Conservation (phyloP, 2,797 vertebrate species). For the Melanotaenia pygmaea region DNA sequence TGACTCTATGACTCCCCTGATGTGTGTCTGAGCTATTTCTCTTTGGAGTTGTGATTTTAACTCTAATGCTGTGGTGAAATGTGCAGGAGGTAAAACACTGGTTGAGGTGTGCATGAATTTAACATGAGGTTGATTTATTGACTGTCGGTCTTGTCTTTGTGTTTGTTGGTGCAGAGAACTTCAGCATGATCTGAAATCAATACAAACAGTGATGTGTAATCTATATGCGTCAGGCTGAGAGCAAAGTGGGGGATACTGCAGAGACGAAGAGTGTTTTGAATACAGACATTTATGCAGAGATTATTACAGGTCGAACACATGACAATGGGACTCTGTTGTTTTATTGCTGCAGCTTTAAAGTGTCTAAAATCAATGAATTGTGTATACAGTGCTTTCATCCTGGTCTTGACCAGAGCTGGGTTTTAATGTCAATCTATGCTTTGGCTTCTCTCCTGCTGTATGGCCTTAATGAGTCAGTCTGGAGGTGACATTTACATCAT, state of each 20-base stretch:
- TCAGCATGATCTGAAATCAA: conserved; percentile 60
- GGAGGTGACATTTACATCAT: conserved; percentile 75
- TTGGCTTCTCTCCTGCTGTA: conserved; percentile 48
- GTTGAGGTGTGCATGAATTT: conserved; percentile 69
- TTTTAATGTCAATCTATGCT: conserved; percentile 46
- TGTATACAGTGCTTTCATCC: not conserved
- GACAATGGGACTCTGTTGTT: not conserved
- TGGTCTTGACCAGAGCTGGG: not conserved
- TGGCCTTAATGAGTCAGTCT: conserved; percentile 60
- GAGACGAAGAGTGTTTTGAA: conserved; percentile 12
- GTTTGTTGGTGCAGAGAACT: conserved; percentile 64
- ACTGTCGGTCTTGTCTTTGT: conserved; percentile 54
- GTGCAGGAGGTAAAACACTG: conserved; percentile 54
- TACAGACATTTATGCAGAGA: conserved; percentile 12
- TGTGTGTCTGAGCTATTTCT: not conserved
- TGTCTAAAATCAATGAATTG: not conserved
- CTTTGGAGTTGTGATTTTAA: not conserved
- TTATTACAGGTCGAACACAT: not conserved
- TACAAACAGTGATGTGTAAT: conserved; percentile 58
- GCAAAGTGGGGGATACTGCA: conserved; percentile 1
- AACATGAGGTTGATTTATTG: conserved; percentile 76
- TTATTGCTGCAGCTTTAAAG: not conserved
- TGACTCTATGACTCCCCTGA: not conserved
- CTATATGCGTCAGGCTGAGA: conserved; percentile 47
- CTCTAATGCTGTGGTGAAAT: not conserved